Evolutionary conservation across 1,140 invertebrate species (phyloP), one percentile per base, ranked within the genome.

Genomic region (Drosophila tsacasi): DNA sequence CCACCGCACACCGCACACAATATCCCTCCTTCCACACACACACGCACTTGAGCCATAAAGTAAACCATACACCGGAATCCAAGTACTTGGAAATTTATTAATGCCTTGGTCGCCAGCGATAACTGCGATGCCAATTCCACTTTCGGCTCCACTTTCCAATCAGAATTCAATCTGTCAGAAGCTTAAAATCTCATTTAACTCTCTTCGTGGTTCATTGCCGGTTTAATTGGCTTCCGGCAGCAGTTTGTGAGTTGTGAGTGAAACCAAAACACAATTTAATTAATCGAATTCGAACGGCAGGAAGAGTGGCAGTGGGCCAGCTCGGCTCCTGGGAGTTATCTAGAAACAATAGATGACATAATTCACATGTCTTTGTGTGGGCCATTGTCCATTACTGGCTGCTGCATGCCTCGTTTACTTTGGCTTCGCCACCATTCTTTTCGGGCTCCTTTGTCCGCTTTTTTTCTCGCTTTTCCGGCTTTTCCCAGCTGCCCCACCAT

Each of bases 51-150:
- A 69, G 83, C 63, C 84, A 89, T 87, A 78, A 87, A 89, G 77
- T 89, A 89, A 81, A 81, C 77, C 76, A 72, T 76, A 67, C 68
- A 75, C 73, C 46, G 59, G 80, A 62, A 62, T 75, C 63, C 68
- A 77, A 83, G 86, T 79, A 75, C 77, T 87, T 83, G 77, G 77
- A 72, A 81, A 89, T 87, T 89, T 87, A 87, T 87, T 87, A 87
- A 87, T 84, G 77, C 40, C 72, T 25, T 25, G 44, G 49, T 40
- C 59, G 50, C 39, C 71, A 46, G 58, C 61, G 58, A 54, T 66
- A 66, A 76, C 62, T 67, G 61, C 47, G 66, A 67, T 67, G 21
- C 19, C 35, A 62, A 61, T 76, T 77, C n/a, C 40, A 77, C 40
- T 55, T 49, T 67, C 46, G 47, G 74, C 19, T 27, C 23, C 55